Percentiles rank a stretch among this genome's conserved stretches.
Evolutionary conservation across 2,888 invertebrate genomes (phyloP).

Genomic region (Amphiduros pacificus): DNA sequence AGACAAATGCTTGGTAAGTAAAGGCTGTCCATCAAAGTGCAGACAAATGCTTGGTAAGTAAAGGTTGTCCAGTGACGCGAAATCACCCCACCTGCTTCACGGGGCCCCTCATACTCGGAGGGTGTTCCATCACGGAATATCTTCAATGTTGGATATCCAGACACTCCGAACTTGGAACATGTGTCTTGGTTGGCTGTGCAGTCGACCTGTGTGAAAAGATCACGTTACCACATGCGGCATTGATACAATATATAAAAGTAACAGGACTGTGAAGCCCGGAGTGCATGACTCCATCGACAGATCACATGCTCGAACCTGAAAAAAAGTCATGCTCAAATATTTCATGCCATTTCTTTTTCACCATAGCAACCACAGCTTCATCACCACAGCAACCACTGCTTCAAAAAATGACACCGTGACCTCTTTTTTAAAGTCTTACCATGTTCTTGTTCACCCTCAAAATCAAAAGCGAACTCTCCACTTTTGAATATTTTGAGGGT

Average conservation of each 20-base stretch:
- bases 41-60: too few species aligned
- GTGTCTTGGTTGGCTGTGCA: constrained; percentile 76
- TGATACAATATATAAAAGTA: not conserved
- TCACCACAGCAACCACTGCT: too few species aligned
- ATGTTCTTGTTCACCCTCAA: constrained; percentile 87
- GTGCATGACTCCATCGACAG: not conserved
- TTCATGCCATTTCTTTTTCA: too few species aligned
- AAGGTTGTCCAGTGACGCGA: too few species aligned
- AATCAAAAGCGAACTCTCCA: constrained; percentile 83
- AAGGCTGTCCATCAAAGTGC: too few species aligned
- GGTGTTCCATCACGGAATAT: constrained; percentile 90
- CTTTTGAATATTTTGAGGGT: constrained; percentile 92
- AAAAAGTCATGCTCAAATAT: too few species aligned
- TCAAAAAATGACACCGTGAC: too few species aligned
- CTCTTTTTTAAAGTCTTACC: constrained; percentile 59
- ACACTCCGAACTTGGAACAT: constrained; percentile 86
- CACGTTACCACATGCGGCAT: not conserved
- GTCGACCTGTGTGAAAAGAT: constrained; percentile 65
- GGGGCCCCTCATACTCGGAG: constrained; percentile 86
- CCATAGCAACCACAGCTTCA: too few species aligned
- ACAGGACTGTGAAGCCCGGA: not conserved
- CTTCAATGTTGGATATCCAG: constrained; percentile 95
- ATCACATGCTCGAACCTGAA: not conserved
- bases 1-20: too few species aligned
- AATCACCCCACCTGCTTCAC: constrained; percentile 58